Evolutionary conservation across 2,888 invertebrate species (phyloP).

Genomic region (Morinoia aosen): DNA sequence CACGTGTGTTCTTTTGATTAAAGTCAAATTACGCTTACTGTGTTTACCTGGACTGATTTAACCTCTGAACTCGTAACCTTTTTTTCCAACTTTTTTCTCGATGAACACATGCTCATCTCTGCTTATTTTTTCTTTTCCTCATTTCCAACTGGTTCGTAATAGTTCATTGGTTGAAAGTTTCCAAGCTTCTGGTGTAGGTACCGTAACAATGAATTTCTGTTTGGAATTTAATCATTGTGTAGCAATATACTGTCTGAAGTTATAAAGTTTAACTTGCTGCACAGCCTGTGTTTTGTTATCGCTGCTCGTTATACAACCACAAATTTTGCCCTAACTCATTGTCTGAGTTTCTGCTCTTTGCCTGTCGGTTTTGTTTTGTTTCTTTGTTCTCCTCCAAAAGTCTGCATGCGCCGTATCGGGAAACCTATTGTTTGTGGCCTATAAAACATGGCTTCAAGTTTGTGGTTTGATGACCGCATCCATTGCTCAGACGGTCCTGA

Average conservation of each 20-base stretch:
- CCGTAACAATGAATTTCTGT: neutral
- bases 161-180: neutral
- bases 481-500: neutral
- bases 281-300: too few species aligned
- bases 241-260: neutral
- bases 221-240: neutral
- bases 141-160: neutral
- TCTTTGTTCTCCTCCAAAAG: neutral
- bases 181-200: neutral
- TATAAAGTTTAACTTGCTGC: neutral
- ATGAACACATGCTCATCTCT: neutral
- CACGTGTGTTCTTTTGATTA: too few species aligned
- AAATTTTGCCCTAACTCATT: neutral
- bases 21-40: too few species aligned
- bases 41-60: neutral
- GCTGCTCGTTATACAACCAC: neutral
- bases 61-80: neutral
- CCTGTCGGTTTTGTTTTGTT: neutral
- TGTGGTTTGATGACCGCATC: neutral
- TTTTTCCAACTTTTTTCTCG: neutral
- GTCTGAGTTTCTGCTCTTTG: neutral
- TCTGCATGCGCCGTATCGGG: neutral
- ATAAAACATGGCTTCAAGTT: neutral
- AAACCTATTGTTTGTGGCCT: neutral
- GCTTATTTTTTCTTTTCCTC: neutral